Evolutionary conservation across 2,888 invertebrate species (phyloP).

Genomic region (Pilophorus perplexus): DNA sequence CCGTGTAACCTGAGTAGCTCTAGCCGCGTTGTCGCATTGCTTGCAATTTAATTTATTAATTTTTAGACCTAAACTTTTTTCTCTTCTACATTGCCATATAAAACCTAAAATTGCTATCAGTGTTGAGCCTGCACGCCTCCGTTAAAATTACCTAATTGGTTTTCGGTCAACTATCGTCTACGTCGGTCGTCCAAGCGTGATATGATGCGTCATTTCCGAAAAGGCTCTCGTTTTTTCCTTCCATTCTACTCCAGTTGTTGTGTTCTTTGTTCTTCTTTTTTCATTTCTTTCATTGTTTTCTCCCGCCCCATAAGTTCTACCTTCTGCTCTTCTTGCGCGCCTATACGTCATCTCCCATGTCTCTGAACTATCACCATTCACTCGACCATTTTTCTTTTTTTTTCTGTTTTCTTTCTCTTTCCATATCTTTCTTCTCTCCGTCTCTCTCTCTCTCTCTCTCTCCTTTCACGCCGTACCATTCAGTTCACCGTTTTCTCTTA

Average conservation of each 20-base stretch:
- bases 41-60: slow-evolving; percentile 10
- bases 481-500: slow-evolving; percentile 34
- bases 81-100: slow-evolving; percentile 7
- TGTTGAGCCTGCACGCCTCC: slow-evolving; percentile 20
- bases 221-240: slow-evolving; percentile 18
- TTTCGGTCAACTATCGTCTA: slow-evolving; percentile 12
- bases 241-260: too few species aligned
- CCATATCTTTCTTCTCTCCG: slow-evolving; percentile 12
- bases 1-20: neutral
- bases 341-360: too few species aligned
- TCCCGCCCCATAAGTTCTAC: too few species aligned
- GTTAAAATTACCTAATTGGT: slow-evolving; percentile 18
- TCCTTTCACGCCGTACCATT: slow-evolving; percentile 22
- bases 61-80: slow-evolving; percentile 13
- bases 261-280: neutral
- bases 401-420: slow-evolving; percentile 9
- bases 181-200: slow-evolving; percentile 26
- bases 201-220: slow-evolving; percentile 20
- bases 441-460: slow-evolving; percentile 18
- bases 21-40: slow-evolving; percentile 20
- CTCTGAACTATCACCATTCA: too few species aligned
- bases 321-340: too few species aligned
- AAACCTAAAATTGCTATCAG: slow-evolving; percentile 12
- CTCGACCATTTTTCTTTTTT: too few species aligned
- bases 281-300: too few species aligned